phyloP scores from a whole-genome alignment of 2,113 vertebrate genomes.

The Pterophyllum scalare region DNA sequence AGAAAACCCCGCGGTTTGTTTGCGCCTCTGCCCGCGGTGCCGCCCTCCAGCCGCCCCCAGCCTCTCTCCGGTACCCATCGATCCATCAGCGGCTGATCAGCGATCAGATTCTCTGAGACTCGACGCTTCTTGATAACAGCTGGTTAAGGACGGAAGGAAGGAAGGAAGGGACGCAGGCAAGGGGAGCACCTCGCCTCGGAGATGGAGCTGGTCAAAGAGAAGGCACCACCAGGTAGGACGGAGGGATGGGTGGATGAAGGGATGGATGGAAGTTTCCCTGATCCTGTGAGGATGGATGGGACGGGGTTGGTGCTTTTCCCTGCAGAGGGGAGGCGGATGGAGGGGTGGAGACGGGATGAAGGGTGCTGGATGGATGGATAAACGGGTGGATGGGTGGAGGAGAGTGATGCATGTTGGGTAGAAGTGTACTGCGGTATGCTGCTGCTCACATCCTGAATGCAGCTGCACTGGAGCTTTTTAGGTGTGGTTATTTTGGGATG shows the following conservation, averaged over 20 bases:
- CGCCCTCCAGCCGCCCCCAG: background rate
- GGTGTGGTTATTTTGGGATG: slow-evolving; percentile 78
- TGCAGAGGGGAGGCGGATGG: background rate
- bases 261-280: slow-evolving; percentile 2
- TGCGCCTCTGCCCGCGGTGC: background rate
- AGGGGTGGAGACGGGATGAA: background rate
- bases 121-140: slow-evolving; percentile 40
- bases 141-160: background rate
- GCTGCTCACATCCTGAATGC: slow-evolving; percentile 40
- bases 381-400: background rate
- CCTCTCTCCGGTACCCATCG: slow-evolving; percentile 15
- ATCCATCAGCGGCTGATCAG: slow-evolving; percentile 7
- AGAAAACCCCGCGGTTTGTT: background rate
- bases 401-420: slow-evolving; percentile 57
- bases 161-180: background rate
- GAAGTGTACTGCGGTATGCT: slow-evolving; percentile 57
- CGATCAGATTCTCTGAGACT: background rate
- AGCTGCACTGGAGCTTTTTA: slow-evolving; percentile 53
- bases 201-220: slow-evolving; percentile 74
- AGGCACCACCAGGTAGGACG: slow-evolving; percentile 65
- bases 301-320: slow-evolving; percentile 7
- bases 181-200: slow-evolving; percentile 14
- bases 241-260: background rate
- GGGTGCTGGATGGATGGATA: background rate
- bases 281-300: background rate